Percentiles rank a stretch among this genome's conserved stretches.
phyloP scores from a whole-genome alignment of 2,888 invertebrate genomes.

The Amphipoea oculea region DNA sequence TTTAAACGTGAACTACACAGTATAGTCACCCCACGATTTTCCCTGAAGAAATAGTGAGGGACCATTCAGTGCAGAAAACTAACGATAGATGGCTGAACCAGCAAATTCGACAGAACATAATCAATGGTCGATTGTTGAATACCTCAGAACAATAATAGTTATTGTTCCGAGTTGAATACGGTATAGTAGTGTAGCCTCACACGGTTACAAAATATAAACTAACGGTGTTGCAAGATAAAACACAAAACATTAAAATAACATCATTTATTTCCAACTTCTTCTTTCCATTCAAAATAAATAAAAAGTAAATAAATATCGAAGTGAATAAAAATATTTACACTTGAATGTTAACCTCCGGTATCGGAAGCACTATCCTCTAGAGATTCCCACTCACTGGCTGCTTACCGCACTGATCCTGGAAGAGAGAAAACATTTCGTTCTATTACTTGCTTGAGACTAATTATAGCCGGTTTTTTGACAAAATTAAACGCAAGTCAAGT shows the following conservation, averaged over 20 bases:
- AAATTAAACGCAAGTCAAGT: neutral
- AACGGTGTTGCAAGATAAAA: slow-evolving; percentile 21
- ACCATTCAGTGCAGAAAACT: neutral
- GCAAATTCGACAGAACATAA: neutral
- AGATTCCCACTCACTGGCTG: slow-evolving; percentile 73
- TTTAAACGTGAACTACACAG: neutral
- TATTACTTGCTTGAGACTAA: neutral
- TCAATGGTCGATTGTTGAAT: neutral
- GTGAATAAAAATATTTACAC: slow-evolving; percentile 75
- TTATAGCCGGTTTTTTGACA: neutral
- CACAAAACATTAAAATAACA: slow-evolving; percentile 37
- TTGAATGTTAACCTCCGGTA: slow-evolving; percentile 52
- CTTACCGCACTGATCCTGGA: slow-evolving; percentile 76
- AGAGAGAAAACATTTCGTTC: slow-evolving; percentile 24
- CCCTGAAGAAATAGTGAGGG: neutral
- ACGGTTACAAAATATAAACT: neutral
- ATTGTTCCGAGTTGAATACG: neutral
- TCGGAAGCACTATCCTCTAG: slow-evolving; percentile 51
- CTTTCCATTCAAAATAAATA: slow-evolving; percentile 52
- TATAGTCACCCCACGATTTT: neutral
- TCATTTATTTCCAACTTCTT: slow-evolving; percentile 49
- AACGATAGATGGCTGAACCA: slow-evolving; percentile 22
- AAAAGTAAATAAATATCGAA: slow-evolving; percentile 40
- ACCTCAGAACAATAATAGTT: neutral
- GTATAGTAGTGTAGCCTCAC: too few species aligned